These are phyloP conservation scores for Rhagonycha lutea DNA, from an alignment of 2,888 invertebrate genomes.

Conservation along the genomic window DNA sequence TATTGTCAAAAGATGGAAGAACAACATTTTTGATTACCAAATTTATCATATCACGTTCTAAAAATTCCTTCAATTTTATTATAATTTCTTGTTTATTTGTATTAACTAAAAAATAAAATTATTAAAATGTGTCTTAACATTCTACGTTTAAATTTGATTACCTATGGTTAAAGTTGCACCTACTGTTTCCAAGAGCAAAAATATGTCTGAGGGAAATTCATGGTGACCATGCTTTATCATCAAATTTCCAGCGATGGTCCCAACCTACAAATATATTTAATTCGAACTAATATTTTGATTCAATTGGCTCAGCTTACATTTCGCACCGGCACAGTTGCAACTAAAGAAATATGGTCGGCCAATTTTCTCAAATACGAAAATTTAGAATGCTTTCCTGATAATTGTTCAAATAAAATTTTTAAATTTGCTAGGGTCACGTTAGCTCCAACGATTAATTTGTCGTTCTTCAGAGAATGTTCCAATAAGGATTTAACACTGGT, in stretches of 20 bases:
- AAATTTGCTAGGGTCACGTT: conserved; percentile 61
- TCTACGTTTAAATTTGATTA: conserved; percentile 3
- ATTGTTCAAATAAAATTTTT: conserved; percentile 56
- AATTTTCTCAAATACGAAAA: conserved; percentile 65
- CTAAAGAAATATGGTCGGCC: conserved; percentile 66
- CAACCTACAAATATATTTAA: conserved; percentile 55
- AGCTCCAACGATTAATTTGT: conserved; percentile 62
- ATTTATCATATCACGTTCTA: conserved; percentile 55
- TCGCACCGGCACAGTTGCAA: conserved; percentile 72
- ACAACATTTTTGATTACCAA: conserved; percentile 57
- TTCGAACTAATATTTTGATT: background rate
- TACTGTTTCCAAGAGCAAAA: conserved; percentile 46
- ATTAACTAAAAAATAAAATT: background rate
- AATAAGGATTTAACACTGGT: conserved; percentile 63
- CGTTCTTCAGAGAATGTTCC: conserved; percentile 50
- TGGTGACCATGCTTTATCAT: conserved; percentile 68
- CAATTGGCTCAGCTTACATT: conserved; percentile 57
- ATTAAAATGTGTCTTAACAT: background rate
- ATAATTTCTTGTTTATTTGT: background rate
- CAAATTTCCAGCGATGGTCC: conserved; percentile 74
- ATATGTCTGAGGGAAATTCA: conserved; percentile 74
- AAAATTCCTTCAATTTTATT: conserved; percentile 45
- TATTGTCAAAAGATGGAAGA: conserved; percentile 54
- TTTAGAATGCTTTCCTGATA: conserved; percentile 53
- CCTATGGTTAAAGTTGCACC: conserved; percentile 57